Base-by-base conservation (phyloP, 2,888 invertebrate species). In the Diaperis boleti region DNA sequence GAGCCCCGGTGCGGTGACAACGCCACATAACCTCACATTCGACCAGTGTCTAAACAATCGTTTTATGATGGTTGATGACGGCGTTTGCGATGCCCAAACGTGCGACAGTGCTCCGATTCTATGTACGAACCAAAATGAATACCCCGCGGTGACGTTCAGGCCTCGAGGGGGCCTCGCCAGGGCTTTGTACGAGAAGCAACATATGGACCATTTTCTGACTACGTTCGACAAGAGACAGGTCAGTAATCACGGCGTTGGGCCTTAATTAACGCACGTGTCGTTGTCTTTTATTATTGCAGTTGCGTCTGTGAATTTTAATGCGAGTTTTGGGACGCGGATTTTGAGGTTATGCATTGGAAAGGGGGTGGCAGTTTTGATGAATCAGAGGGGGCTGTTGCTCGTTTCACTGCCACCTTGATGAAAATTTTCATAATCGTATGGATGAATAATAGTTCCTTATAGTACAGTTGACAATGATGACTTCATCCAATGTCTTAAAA, bases 151-250 rank as follows among this genome's bases (percentile, higher is more conserved):
- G 56, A 80, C 83, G 45, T 89, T 88, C 78, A 83, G 88, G 67
- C 90, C 91, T 44, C 85, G 90, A 74, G 89, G 91, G 69, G 87
- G 89, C 50, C 82, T 92, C 66, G 91, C 92, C 50, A 83, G 90
- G 74, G 86, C 90, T 42, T 80, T 92, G 49, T 90, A 89, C 82
- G 88, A 90, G 72, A 91, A 91, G 79, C 89, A 90, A 73, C 82
- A 85, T 68, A 88, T 88, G 74, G 92, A 92, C 79, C 85, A 88
- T 75, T 85, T 86, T 69, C 83, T 92, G 14, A 85, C 86, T 71
- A 83, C 85, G 45, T 84, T 89, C 78, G 90, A 92, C 78, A 89
- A 90, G 75, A 84, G 82, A 57, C 85, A 88, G 87, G 91, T 90
- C 80, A 85, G 87, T 33, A 33, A 10, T 5, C 33, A 11, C 11